phyloP scores from a whole-genome alignment of 1,140 invertebrate genomes.

The Pteromalus puparum region DNA sequence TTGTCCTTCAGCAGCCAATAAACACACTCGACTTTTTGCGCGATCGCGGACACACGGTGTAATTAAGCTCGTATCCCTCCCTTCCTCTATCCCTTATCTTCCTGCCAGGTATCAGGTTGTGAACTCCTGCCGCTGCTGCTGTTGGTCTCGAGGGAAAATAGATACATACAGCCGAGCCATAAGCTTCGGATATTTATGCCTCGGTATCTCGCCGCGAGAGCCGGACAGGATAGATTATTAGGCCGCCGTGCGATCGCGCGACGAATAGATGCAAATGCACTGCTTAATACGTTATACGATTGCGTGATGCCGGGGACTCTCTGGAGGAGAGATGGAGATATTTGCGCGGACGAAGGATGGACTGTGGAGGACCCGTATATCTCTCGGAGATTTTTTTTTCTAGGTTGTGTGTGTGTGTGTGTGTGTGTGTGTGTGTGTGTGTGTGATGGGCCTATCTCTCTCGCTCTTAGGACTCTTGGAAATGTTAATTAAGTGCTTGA shows the following conservation, averaged over 20 bases:
- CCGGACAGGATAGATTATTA: conserved; percentile 35
- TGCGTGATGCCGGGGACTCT: not conserved
- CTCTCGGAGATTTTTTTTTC: not conserved
- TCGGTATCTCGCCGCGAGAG: conserved; percentile 17
- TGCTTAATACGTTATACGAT: conserved; percentile 3
- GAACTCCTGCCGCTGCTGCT: not conserved
- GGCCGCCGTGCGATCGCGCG: not conserved
- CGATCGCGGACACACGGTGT: not conserved
- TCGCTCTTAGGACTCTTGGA: conserved; percentile 17
- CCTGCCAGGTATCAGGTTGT: conserved; percentile 10
- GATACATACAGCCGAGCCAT: conserved; percentile 5
- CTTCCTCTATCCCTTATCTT: not conserved
- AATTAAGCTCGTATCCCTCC: not conserved
- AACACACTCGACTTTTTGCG: not conserved
- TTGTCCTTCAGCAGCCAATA: not conserved
- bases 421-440: not conserved
- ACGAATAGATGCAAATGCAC: conserved; percentile 6
- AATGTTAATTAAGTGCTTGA: conserved; percentile 50
- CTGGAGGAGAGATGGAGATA: conserved; percentile 27
- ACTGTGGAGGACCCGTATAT: not conserved
- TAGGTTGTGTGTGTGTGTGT: too few species aligned
- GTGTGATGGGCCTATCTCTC: not conserved
- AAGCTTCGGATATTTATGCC: conserved; percentile 32
- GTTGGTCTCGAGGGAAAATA: not conserved
- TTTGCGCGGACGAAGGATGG: not conserved